Conservation (phyloP, 1,140 invertebrate species). For the Alviniconcha marisindica region DNA sequence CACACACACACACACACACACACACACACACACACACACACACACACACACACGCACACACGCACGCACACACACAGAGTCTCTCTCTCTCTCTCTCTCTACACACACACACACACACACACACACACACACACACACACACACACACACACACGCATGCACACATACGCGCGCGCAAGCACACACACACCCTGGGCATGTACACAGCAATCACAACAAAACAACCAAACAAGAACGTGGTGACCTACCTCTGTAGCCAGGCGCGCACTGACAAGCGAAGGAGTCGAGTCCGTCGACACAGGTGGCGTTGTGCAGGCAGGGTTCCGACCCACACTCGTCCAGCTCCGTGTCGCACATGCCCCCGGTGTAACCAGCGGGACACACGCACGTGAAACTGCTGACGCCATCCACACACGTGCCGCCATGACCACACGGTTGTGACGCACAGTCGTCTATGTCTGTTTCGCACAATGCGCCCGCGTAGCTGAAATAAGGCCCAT, state of each 20-base stretch:
- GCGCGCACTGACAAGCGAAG: constrained; percentile 66
- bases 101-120: no score
- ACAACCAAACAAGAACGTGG: no score
- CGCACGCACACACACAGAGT: no score
- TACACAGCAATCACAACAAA: no score
- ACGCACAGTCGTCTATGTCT: background rate
- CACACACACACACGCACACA: no score
- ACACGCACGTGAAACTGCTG: constrained; percentile 53
- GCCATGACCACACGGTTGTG: constrained; percentile 77
- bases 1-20: no score
- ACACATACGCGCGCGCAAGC: no score
- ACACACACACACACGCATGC: no score
- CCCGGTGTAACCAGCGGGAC: constrained; percentile 78
- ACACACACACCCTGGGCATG: no score
- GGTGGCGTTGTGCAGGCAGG: constrained; percentile 63
- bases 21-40: no score
- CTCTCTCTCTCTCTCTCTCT: no score
- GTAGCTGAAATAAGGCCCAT: background rate
- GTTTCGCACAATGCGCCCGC: background rate
- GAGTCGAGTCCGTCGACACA: constrained; percentile 61
- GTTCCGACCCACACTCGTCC: constrained; percentile 49
- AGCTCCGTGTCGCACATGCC: constrained; percentile 44
- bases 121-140: no score
- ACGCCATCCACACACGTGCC: constrained; percentile 41
- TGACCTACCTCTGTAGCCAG: constrained; percentile 65